Conservation (phyloP, 1,140 invertebrate species). For the Caerostris darwini region DNA sequence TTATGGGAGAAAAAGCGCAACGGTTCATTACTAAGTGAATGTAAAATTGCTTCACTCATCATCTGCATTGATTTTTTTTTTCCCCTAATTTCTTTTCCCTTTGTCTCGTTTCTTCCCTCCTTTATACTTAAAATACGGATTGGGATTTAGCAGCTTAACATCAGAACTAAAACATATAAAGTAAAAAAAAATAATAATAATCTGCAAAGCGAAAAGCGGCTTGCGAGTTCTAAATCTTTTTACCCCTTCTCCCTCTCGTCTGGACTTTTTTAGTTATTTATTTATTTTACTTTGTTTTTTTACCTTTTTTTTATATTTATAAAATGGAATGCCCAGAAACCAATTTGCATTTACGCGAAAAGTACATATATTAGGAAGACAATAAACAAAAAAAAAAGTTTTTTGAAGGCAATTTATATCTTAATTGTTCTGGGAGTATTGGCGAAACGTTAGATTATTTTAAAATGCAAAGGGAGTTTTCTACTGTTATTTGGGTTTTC, state of each 20-base stretch:
- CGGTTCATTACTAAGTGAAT: conserved; percentile 32
- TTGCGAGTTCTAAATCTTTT: conserved; percentile 6
- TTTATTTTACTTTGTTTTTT: background rate
- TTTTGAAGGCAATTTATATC: conserved; percentile 11
- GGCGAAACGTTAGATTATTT: background rate
- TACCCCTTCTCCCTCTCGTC: background rate
- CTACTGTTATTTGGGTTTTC: background rate
- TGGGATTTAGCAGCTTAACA: background rate
- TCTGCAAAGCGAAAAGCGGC: background rate
- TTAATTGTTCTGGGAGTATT: conserved; percentile 3
- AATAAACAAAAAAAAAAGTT: background rate
- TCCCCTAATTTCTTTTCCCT: background rate
- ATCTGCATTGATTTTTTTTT: background rate
- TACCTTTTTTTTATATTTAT: background rate
- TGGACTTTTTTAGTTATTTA: background rate
- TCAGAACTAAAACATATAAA: background rate
- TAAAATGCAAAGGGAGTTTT: conserved; percentile 6
- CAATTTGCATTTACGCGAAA: background rate
- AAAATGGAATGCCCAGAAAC: background rate
- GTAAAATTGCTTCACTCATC: conserved; percentile 32
- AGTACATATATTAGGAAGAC: background rate
- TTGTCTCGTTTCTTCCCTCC: background rate
- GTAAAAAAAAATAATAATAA: background rate
- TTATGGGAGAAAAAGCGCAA: background rate
- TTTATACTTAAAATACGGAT: conserved; percentile 12